These are phyloP conservation scores for Eristalinus aeneus DNA, from an alignment of 2,888 invertebrate genomes.

Conservation along the genomic window DNA sequence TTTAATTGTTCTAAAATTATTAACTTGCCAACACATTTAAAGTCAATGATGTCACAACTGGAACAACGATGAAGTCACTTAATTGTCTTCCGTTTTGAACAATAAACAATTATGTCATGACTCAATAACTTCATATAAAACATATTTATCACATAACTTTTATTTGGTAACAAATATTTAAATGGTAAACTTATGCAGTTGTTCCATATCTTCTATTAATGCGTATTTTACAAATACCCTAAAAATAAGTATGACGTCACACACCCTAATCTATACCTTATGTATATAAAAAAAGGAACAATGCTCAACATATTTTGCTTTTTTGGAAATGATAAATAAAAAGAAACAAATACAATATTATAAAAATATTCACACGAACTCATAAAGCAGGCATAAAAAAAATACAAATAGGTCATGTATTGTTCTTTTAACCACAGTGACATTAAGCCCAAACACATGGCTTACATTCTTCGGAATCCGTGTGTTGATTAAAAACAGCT, in stretches of 20 bases:
- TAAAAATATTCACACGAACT: constrained; percentile 38
- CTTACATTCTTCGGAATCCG: neutral
- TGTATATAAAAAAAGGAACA: too few species aligned
- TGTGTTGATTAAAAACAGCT: constrained; percentile 54
- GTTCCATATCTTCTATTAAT: neutral
- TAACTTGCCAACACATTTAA: constrained; percentile 12
- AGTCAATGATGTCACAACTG: constrained; percentile 43
- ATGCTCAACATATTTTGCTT: too few species aligned
- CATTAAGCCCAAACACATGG: constrained; percentile 9
- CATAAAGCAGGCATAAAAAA: constrained; percentile 39
- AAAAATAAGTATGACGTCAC: neutral
- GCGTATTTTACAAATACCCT: neutral
- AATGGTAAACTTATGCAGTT: neutral
- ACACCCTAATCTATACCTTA: too few species aligned
- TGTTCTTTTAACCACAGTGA: constrained; percentile 15
- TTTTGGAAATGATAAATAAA: too few species aligned
- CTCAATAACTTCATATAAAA: neutral
- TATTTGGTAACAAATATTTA: too few species aligned
- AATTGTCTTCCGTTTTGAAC: constrained; percentile 3
- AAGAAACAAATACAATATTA: neutral
- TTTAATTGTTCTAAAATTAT: constrained; percentile 47
- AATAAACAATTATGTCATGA: neutral
- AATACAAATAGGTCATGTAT: constrained; percentile 37
- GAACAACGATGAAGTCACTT: constrained; percentile 26
- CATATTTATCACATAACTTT: too few species aligned